Base-by-base conservation (phyloP, 2,113 vertebrate species). In the Cyanoramphus novaezelandiae region DNA sequence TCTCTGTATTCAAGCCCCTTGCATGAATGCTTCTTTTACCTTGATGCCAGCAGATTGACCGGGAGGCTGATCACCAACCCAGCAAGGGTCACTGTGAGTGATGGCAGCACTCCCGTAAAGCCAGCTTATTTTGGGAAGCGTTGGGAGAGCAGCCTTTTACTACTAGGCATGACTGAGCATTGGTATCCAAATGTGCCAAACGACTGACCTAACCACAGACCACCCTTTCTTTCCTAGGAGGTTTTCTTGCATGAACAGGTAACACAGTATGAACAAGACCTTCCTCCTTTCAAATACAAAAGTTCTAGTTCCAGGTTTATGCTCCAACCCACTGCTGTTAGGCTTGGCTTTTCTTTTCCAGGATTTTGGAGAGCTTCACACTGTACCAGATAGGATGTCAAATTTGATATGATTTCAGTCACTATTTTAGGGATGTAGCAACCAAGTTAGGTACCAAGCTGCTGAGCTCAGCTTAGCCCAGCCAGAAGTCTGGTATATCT, bases 181-280 rank as follows among this genome's bases (percentile, higher is more conserved):
- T 17, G 9, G 37, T 76, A 70, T 35, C 10, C 1, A 0, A 82
- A 41, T 13, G 11, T 6, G 20, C 37, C 63, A 62, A 44, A 55
- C 7, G 8, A 23, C 59, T 44, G 35, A 27, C 3, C 17, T 28
- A 46, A 28, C 33, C 33, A 44, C 0, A 1, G 41, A 33, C n/a
- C 21, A 52, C n/a, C 1, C 17, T 41, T 13, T 44, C 39, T 70
- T 75, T 70, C 31, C 41, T 11, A 65, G 28, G 13, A 62, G 17
- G 33, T n/a, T 23, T 47, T 53, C 28, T 74, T 83, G 28, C 28
- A 33, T 20, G 20, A 69, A 41, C 8, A 59, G 2, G 2, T 77
- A 77, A 53, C n/a, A 43, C 4, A 33, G 6, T 13, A 50, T 0
- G 1, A 87, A 63, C 5, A 47, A 43, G 59, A 67, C 13, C 37